Percentiles rank a stretch among this genome's conserved stretches.
These are phyloP conservation scores for Ptiloglossa arizonensis DNA, from an alignment of 1,140 invertebrate genomes.

Conservation along the genomic window DNA sequence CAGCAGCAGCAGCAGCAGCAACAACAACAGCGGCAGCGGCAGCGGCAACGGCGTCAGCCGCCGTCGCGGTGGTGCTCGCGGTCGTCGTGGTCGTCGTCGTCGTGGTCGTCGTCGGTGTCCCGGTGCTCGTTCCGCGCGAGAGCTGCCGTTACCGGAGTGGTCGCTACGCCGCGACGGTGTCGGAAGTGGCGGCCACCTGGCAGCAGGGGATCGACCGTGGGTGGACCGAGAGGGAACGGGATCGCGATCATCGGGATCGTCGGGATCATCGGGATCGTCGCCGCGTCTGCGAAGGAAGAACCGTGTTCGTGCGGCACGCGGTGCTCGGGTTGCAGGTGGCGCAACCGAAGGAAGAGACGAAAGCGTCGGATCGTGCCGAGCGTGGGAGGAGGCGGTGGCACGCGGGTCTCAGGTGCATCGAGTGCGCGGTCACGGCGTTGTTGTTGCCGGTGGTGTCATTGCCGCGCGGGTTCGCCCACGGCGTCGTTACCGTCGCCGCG, in stretches of 20 bases:
- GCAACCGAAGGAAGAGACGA: constrained; percentile 48
- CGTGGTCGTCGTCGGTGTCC: constrained; percentile 12
- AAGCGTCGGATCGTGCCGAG: constrained; percentile 46
- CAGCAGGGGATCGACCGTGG: background rate
- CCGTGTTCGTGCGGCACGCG: constrained; percentile 47
- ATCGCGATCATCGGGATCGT: constrained; percentile 12
- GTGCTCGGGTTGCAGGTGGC: constrained; percentile 55
- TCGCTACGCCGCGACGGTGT: constrained; percentile 15
- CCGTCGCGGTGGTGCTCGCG: no score
- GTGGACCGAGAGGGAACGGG: background rate
- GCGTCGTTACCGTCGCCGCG: constrained; percentile 12
- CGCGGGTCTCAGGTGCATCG: constrained; percentile 36
- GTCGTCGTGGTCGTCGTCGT: constrained; percentile 11
- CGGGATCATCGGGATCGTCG: background rate
- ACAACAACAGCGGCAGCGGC: no score
- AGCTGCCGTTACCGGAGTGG: constrained; percentile 39
- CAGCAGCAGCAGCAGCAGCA: no score
- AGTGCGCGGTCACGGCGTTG: constrained; percentile 33
- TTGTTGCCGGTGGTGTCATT: constrained; percentile 36
- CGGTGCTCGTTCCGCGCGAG: constrained; percentile 21
- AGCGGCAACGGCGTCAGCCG: background rate
- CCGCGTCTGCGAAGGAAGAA: constrained; percentile 38
- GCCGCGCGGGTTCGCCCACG: constrained; percentile 36
- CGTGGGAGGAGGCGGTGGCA: constrained; percentile 19
- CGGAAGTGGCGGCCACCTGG: constrained; percentile 16